Evolutionary conservation across 2,888 invertebrate genomes (phyloP), one percentile per base, ranked within the genome.

Genomic region (Neocrepidodera transversa): DNA sequence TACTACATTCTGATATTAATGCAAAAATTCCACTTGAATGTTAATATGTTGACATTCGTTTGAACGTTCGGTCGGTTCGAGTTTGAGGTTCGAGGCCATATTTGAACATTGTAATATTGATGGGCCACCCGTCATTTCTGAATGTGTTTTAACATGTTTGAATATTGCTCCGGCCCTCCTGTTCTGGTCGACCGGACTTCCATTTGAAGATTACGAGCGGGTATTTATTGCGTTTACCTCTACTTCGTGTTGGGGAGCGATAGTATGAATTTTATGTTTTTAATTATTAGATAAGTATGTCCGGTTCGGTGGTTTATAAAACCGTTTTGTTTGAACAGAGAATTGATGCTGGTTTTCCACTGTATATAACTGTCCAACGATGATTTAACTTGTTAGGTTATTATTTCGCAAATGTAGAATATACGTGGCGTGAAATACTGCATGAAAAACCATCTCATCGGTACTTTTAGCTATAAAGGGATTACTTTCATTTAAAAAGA

Each of bases 221-320:
- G 62, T 74, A 76, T 76, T 76, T 75, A 75, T 75, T 62, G 66
- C 72, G 72, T 74, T 74, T 74, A 71, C 70, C 64, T 62, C 65
- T 61, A 68, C 65, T 70, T 69, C 70, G 64, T 69, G 67, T 67
- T 64, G 64, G 64, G 62, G 58, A 64, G 72, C 68, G 75, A 76
- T 76, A 74, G 69, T 71, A 68, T 65, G 65, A 63, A 64, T 71
- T 74, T 72, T 68, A 72, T 71, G 72, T 66, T 70, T 71, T 72
- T 72, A 56, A 56, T 56, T 60, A 54, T 54, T 54, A 59, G 49
- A 50, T 59, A 59, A 43, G 59, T 59, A 42, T 18, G 49, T 42
- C 40, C 42, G 48, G 51, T 43, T 28, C 40, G 14, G 13, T 50
- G 40, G 20, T 59, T 48, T 53, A 49, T 43, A 26, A 7, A 17